Evolutionary conservation across 2,113 vertebrate species (phyloP).

Genomic region (Pycnonotus jocosus): DNA sequence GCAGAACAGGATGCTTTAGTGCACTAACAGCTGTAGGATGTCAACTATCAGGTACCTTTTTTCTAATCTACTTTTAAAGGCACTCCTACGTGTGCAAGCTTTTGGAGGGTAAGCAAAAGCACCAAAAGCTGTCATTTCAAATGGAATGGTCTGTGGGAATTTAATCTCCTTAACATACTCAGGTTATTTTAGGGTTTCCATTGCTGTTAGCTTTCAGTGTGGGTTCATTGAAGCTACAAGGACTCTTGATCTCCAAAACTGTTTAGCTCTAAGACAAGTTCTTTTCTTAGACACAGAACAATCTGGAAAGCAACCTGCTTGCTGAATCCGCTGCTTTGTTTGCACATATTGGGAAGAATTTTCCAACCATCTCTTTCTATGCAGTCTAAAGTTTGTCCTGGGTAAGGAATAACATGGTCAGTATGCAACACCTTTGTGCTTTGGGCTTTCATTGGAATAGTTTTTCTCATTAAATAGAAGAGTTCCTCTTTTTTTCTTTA

Average conservation of each 20-base stretch:
- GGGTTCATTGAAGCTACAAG: not conserved
- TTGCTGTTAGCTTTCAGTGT: not conserved
- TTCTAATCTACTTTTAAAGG: not conserved
- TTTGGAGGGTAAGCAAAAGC: not conserved
- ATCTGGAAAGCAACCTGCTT: not conserved
- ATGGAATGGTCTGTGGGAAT: rapidly evolving
- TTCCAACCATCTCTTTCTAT: not conserved
- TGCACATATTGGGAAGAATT: not conserved
- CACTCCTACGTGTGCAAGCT: not conserved
- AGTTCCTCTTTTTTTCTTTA: not conserved
- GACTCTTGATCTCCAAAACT: not conserved
- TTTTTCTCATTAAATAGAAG: not conserved
- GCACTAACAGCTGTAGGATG: not conserved
- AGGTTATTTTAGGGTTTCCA: not conserved
- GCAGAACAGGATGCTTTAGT: not conserved
- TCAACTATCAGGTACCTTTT: not conserved
- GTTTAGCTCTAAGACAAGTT: not conserved
- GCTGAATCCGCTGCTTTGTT: not conserved
- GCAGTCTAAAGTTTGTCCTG: not conserved
- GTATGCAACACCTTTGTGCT: not conserved
- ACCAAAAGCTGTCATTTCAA: not conserved
- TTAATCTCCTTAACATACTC: not conserved
- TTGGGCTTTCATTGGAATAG: not conserved
- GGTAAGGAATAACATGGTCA: not conserved
- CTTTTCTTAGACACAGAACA: not conserved